Percentiles rank a stretch among this genome's conserved stretches.
These are phyloP conservation scores for Hylaea fasciaria DNA, from an alignment of 2,888 invertebrate genomes.

Conservation along the genomic window DNA sequence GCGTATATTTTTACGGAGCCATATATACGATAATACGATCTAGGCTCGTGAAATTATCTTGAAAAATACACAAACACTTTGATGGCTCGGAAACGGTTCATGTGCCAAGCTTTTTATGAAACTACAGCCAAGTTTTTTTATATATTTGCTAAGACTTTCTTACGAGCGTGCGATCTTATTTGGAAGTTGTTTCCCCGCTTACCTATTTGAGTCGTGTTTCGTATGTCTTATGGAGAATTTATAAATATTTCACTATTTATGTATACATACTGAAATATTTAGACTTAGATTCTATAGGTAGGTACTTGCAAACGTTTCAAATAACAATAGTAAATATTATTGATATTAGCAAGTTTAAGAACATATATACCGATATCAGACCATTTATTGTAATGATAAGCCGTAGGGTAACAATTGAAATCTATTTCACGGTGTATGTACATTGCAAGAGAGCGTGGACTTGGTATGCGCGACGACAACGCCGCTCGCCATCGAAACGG, in stretches of 20 bases:
- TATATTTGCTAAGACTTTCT: constrained; percentile 38
- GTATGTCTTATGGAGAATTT: too few species aligned
- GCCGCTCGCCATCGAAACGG: constrained; percentile 37
- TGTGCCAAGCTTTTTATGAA: constrained; percentile 41
- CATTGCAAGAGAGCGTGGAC: constrained; percentile 30
- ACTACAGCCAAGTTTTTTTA: constrained; percentile 40
- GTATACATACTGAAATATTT: too few species aligned
- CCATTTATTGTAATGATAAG: too few species aligned
- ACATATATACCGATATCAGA: too few species aligned
- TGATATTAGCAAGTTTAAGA: too few species aligned
- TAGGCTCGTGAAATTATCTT: constrained; percentile 30
- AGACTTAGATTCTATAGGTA: too few species aligned
- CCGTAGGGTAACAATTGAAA: too few species aligned
- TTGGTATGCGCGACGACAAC: constrained; percentile 48
- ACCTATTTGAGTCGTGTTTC: too few species aligned
- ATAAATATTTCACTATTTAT: too few species aligned
- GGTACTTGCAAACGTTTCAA: too few species aligned
- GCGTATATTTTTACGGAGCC: constrained; percentile 25
- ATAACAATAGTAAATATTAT: too few species aligned
- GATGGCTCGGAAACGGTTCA: constrained; percentile 37
- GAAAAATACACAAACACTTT: constrained; percentile 33
- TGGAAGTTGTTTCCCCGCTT: constrained; percentile 12
- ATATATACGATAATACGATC: constrained; percentile 25
- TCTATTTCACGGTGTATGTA: too few species aligned
- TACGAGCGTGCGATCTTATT: constrained; percentile 12